Evolutionary conservation across 2,797 vertebrate genomes (phyloP).

Genomic region (Gastrophryne carolinensis): DNA sequence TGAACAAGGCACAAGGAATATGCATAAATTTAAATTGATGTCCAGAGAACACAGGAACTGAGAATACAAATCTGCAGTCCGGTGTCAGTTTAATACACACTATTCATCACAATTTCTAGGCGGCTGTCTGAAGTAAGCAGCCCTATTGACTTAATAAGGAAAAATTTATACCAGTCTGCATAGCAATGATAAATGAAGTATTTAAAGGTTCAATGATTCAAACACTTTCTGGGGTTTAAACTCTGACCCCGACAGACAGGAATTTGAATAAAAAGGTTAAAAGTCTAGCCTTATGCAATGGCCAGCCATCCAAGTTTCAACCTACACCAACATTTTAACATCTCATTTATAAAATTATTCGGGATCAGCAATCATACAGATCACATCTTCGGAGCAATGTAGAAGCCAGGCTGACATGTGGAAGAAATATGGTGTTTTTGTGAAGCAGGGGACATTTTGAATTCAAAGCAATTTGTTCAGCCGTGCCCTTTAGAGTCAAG

Average conservation of each 20-base stretch:
- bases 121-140: constrained; percentile 61
- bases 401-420: constrained; percentile 26
- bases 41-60: constrained; percentile 39
- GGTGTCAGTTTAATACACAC: constrained; percentile 61
- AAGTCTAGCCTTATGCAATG: constrained; percentile 49
- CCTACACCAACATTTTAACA: constrained; percentile 17
- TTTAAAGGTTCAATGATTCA: constrained; percentile 64
- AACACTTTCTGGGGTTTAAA: constrained; percentile 60
- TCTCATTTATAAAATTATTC: constrained; percentile 47
- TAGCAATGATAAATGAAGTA: constrained; percentile 65
- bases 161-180: constrained; percentile 62
- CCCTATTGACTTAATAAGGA: constrained; percentile 67
- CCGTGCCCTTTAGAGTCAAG: constrained; percentile 38
- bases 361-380: constrained; percentile 24
- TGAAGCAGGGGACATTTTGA: constrained; percentile 17
- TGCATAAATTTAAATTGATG: constrained; percentile 37
- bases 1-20: constrained; percentile 12
- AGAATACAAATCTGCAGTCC: constrained; percentile 30
- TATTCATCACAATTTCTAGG: constrained; percentile 61
- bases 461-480: constrained; percentile 30
- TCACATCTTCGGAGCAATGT: constrained; percentile 28
- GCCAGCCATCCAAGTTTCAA: constrained; percentile 46
- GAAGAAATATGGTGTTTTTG: constrained; percentile 35
- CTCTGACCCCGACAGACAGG: constrained; percentile 58
- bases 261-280: constrained; percentile 62